Base-by-base conservation (phyloP, 2,113 vertebrate genomes). In the Lipophrys pholis region DNA sequence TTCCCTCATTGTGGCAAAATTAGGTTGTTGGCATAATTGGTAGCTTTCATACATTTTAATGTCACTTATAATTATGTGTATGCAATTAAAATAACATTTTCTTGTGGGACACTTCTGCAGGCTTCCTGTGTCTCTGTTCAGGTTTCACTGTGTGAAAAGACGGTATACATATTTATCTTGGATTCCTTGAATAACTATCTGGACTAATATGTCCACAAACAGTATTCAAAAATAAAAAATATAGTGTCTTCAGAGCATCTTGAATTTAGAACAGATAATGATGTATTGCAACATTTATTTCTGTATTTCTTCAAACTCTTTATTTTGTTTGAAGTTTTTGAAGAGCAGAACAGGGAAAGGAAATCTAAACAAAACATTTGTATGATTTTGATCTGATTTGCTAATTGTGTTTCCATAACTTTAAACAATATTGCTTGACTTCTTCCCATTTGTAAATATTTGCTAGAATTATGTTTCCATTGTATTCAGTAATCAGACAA, bases 11-110 rank as follows among this genome's bases (percentile, higher is more conserved):
- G n/a, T 51, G 30, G 21, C 17, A 42, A 35, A 48, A 41, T 60
- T 21, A 36, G 43, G 5, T 55, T 51, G 5, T 51, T 2, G 15
- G 45, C 58, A 64, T 41, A 38, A 40, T 11, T 0, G 0, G 16
- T 65, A 4, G 7, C 11, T 73, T 11, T 68, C 11, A 68, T 69
- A 45, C 5, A 21, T 67, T 67, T n/a, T 9, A 56, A 15, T 55
- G 17, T 11, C 12, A 17, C 7, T 17, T n/a, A 51, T 17, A 11
- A 48, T 48, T n/a, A 2, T 48, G 4, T 30, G 46, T 54, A 35
- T 10, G 38, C 35, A 21, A 8, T 69, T 50, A 51, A 30, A 30
- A 30, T 30, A 30, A 30, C 21, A 30, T 30, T 30, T 30, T 30
- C 21, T 30, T 30, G 21, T 30, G 21, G 21, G 2, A 30, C 21